Base-by-base conservation (phyloP, 2,888 invertebrate species). In the Metopia argyrocephala region DNA sequence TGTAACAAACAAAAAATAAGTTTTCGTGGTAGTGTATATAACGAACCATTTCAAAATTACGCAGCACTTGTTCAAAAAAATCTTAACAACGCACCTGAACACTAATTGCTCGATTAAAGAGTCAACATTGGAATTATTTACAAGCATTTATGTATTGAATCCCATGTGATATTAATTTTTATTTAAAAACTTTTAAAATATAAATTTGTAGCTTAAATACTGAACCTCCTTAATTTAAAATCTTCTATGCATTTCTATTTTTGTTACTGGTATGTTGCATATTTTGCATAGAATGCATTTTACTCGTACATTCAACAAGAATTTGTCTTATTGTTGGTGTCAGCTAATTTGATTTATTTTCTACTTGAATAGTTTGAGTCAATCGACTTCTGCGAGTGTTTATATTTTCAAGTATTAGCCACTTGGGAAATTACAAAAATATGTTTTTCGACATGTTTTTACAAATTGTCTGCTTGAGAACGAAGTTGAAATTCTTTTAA, bases 291-390 rank as follows among this genome's bases (percentile, higher is more conserved):
- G 38, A 69, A 48, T 74, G 76, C 76, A 76, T 46, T 80, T 80
- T 76, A 62, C n/a, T n/a, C n/a, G n/a, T n/a, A n/a, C 57, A 71
- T 68, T 56, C 52, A 62, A 69, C 38, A 59, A 57, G 31, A 73
- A 65, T 64, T 21, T 69, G 38, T 74, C 76, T 46, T 66, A 65
- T 81, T 81, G 81, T 74, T 61, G 28, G 69, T 78, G 81, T 81
- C 81, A 81, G 74, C 81, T 81, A 81, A 81, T 81, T 81, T 81
- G 81, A 81, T 81, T 81, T 81, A 81, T 81, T 66, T 74, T 73
- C 65, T 65, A 15, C 69, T 66, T 52, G 76, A 73, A 25, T 68
- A 54, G 80, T 76, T 69, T 76, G 73, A 69, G 76, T 71, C 18
- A 46, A 66, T 66, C 46, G 57, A 65, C 38, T 52, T 59, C 65